Evolutionary conservation across 2,888 invertebrate genomes (phyloP), one percentile per base, ranked within the genome.

Genomic region (Drosophila nr. perissopoda): DNA sequence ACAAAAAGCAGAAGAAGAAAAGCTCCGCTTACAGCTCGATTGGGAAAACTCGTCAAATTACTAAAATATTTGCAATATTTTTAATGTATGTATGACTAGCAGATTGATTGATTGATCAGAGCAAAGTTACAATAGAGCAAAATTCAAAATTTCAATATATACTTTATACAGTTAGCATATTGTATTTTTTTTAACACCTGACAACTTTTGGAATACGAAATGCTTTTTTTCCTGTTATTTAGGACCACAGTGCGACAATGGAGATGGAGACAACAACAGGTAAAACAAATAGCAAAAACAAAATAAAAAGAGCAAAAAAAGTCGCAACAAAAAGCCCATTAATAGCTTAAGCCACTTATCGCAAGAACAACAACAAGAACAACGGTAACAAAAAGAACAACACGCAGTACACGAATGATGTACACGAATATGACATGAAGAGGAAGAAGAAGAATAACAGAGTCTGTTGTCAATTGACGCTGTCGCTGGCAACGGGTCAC

Each of bases 341-440:
- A 90, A 90, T 89, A 88, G 90, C 88, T 90, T 88, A 88, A 88
- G 89, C 87, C 89, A 90, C 87, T 88, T 88, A 88, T 89, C 85
- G 81, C 51, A 66, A 53, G 63, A 76, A 59, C 60, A 72, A 58
- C 53, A 62, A 29, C 34, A 57, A 27, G 48, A 27, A 49, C 46
- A 70, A 54, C 40, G 56, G 56, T 67, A 75, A 80, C 61, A 77
- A 65, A 18, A 63, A 52, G 38, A 57, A 53, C 67, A 69, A 66
- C 70, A 76, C 63, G 51, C 68, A 76, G 58, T 69, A 67, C 46
- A 25, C 46, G 16, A 46, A 25, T 70, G 63, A 80, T 77, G 81
- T 76, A 78, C 64, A 80, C 66, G 68, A 79, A 76, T 76, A 72
- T 74, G 74, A 79, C 72, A 81, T 81, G 89, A 76, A 84, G 79